Percentiles rank a stretch among this genome's conserved stretches.
These are phyloP conservation scores for Andrena flavipes DNA, from an alignment of 2,888 invertebrate genomes.

Conservation along the genomic window DNA sequence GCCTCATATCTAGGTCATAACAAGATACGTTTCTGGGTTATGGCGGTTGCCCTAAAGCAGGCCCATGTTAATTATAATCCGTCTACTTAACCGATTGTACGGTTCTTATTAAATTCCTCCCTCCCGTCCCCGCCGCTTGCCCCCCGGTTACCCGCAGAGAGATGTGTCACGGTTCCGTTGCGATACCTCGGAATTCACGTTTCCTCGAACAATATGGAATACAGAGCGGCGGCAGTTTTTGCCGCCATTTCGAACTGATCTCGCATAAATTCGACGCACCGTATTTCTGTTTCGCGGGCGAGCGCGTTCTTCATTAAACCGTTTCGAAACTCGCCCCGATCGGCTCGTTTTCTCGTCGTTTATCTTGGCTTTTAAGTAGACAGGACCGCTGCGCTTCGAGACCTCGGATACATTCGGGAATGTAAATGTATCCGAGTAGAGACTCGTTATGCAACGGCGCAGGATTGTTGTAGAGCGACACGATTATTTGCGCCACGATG, in stretches of 20 bases:
- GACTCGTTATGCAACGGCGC: neutral
- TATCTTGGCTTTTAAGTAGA: neutral
- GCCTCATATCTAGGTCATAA: slow-evolving; percentile 85
- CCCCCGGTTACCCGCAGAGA: slow-evolving; percentile 20
- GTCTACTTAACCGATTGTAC: slow-evolving; percentile 55
- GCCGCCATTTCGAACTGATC: neutral
- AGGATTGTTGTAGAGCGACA: neutral
- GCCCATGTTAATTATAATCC: slow-evolving; percentile 79
- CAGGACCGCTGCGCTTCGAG: neutral
- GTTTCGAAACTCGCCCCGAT: neutral
- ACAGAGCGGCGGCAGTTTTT: neutral
- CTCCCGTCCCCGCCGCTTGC: neutral
- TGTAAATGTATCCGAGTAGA: neutral
- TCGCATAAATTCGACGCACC: neutral
- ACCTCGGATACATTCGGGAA: neutral
- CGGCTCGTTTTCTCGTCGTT: neutral
- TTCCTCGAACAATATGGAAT: slow-evolving; percentile 45
- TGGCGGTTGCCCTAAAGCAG: slow-evolving; percentile 83
- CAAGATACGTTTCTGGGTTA: slow-evolving; percentile 85
- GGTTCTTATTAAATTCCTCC: slow-evolving; percentile 9
- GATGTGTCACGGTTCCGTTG: neutral
- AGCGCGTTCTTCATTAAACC: neutral
- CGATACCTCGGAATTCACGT: neutral
- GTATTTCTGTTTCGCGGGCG: neutral
- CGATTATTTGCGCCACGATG: too few relatives aligned